A percentile compares a stretch with the other conserved stretches of the same genome.
Conservation (phyloP, 2,797 vertebrate species). For the Lagodon rhomboides region DNA sequence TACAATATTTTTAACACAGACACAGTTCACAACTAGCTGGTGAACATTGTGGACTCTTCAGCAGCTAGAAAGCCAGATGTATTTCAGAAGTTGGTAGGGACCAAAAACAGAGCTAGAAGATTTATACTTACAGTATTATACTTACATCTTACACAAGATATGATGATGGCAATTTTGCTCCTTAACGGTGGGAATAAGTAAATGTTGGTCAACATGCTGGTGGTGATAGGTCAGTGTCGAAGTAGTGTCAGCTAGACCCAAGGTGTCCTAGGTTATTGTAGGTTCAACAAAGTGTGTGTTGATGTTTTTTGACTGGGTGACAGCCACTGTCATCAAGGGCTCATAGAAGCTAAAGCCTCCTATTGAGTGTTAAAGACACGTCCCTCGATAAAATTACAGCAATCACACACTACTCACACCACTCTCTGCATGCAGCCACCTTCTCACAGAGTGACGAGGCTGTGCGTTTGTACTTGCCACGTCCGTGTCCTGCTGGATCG, state of each 20-base stretch:
- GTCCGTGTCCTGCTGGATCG: neutral
- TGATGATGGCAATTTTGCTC: neutral
- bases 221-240: neutral
- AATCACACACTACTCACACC: constrained; percentile 11
- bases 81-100: neutral
- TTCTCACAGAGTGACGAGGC: neutral
- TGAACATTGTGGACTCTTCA: too few species aligned
- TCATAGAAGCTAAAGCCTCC: constrained; percentile 1
- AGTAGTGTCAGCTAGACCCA: neutral
- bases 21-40: too few species aligned
- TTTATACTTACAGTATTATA: neutral
- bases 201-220: neutral
- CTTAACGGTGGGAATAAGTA: neutral
- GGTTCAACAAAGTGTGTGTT: neutral
- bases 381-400: constrained; percentile 23
- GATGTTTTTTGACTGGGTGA: neutral
- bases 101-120: neutral
- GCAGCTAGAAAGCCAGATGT: too few species aligned
- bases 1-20: neutral
- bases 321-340: neutral
- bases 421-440: constrained; percentile 13
- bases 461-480: neutral
- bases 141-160: neutral
- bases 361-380: constrained; percentile 16
- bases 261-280: neutral